Base-by-base conservation (phyloP, 2,113 vertebrate genomes). In the Mixornis gularis region DNA sequence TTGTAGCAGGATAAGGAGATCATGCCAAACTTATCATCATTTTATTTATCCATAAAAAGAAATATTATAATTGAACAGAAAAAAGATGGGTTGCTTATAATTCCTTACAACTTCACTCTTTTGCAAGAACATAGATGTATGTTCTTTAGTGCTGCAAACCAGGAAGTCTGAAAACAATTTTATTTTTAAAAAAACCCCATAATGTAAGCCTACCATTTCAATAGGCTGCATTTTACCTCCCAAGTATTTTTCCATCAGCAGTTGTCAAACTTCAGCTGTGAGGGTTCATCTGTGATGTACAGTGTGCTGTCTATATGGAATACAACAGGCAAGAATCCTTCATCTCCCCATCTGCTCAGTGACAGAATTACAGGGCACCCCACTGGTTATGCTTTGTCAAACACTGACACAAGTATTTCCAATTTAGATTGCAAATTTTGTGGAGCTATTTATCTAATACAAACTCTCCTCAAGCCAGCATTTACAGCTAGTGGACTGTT, bases 321-420 rank as follows among this genome's bases (percentile, higher is more conserved):
- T 76, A 88, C 25, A 71, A 44, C 44, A 79, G 32, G 13, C 43
- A 72, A 66, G 52, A 87, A 91, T 65, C 59, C 27, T 82, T 93
- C 74, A 78, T 88, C 56, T 88, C 41, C 80, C 93, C 94, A 94
- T 94, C 91, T 96, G 94, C 62, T 92, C 76, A 59, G 36, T 71
- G 89, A 74, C 83, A 90, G 78, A 70, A 94, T 91, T 71, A 83
- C 51, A 94, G 53, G 82, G 72, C 59, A 36, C n/a, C 91, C 89
- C 59, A 89, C 56, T 64, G 82, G 41, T 83, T 82, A 46, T 80
- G 68, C 63, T 92, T 85, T 86, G 74, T 83, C 72, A 89, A 92
- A 76, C 53, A 91, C 65, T 81, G 56, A 84, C 89, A 64, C 36
- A n/a, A 76, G 52, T 51, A 40, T 11, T 85, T 82, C 32, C 22